phyloP scores from a whole-genome alignment of 2,113 vertebrate species.

The Gymnogyps californianus region DNA sequence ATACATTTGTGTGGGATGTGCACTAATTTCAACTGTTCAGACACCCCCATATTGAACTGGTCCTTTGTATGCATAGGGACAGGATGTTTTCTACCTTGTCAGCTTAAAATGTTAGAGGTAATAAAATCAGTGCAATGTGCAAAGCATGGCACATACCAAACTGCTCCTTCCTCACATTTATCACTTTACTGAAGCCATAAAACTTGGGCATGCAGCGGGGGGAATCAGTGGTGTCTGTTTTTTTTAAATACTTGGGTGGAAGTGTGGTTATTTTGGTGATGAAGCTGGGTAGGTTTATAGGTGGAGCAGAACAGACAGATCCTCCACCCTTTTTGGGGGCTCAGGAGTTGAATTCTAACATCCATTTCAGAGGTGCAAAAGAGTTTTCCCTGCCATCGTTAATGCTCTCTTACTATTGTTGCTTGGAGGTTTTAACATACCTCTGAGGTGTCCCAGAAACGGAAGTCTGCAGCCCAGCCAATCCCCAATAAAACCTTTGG shows the following conservation, averaged over 20 bases:
- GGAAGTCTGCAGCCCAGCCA: background rate
- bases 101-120: constrained; percentile 38
- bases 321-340: background rate
- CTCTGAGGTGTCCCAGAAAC: background rate
- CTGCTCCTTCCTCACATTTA: constrained; percentile 18
- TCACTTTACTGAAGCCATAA: constrained; percentile 43
- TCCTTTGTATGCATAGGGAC: background rate
- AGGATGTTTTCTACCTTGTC: constrained; percentile 18
- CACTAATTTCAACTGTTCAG: background rate
- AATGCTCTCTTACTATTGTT: background rate
- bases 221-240: background rate
- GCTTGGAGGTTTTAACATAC: background rate
- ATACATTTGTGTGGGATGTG: background rate
- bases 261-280: background rate
- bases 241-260: background rate
- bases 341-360: background rate
- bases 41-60: background rate
- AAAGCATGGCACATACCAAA: constrained; percentile 31
- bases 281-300: background rate
- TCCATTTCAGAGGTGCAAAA: background rate
- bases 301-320: background rate
- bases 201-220: background rate
- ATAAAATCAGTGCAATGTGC: constrained; percentile 39
- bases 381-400: background rate
- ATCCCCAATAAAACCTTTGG: background rate